These are phyloP conservation scores for Monarcha castaneiventris DNA, from an alignment of 2,113 vertebrate genomes.

Conservation along the genomic window DNA sequence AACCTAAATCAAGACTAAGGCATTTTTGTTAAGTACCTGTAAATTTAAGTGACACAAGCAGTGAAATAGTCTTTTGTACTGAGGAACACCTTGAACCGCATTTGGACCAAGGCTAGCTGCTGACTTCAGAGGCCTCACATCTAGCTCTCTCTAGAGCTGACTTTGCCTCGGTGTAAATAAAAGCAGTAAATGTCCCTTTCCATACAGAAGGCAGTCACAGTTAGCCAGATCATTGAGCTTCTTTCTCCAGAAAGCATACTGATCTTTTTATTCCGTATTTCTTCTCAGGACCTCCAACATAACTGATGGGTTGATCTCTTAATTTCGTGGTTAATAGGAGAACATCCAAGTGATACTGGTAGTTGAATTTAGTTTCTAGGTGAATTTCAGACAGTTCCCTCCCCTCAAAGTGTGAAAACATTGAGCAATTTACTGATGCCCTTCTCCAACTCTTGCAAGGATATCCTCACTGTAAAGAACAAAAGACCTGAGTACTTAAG, in stretches of 20 bases:
- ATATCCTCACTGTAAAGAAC: not conserved
- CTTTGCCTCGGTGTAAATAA: not conserved
- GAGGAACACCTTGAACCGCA: not conserved
- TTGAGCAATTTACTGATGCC: not conserved
- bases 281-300: not conserved
- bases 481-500: not conserved
- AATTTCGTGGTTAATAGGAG: not conserved
- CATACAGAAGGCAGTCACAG: not conserved
- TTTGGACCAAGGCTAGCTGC: not conserved
- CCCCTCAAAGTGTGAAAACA: not conserved
- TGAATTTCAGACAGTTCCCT: not conserved
- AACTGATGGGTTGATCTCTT: not conserved
- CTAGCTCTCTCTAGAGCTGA: not conserved
- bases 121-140: not conserved
- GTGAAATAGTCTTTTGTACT: not conserved
- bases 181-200: not conserved
- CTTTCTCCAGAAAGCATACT: not conserved
- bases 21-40: not conserved
- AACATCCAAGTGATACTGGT: not conserved
- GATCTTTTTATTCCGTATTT: not conserved
- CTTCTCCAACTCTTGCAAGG: not conserved
- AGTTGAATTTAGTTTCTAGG: not conserved
- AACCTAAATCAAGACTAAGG: not conserved
- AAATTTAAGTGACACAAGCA: not conserved
- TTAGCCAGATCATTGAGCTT: not conserved